Evolutionary conservation across 2,888 invertebrate genomes (phyloP).

Genomic region (Ophion costatus): DNA sequence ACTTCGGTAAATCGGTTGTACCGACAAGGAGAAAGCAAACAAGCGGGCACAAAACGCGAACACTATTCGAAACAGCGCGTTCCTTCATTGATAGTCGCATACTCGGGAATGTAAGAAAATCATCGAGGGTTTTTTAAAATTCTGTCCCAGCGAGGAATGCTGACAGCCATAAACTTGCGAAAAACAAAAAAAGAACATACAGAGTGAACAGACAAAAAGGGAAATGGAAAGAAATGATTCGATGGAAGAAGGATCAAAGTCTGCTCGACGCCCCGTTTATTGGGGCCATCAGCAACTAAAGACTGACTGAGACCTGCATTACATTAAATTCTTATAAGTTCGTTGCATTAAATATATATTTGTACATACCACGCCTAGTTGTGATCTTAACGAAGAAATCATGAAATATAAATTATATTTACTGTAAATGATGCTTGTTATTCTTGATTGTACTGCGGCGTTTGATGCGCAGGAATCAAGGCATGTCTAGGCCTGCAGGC

Average conservation of each 20-base stretch:
- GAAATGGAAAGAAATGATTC: slow-evolving; percentile 37
- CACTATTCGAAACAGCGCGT: not conserved
- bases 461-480: not conserved
- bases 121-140: not conserved
- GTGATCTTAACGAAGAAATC: slow-evolving; percentile 78
- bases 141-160: slow-evolving; percentile 10
- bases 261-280: slow-evolving; percentile 73
- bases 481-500: not conserved
- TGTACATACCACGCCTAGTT: slow-evolving; percentile 81
- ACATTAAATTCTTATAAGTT: slow-evolving; percentile 80
- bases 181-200: slow-evolving; percentile 16
- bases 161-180: slow-evolving; percentile 35
- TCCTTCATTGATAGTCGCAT: slow-evolving; percentile 37
- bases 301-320: slow-evolving; percentile 83
- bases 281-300: slow-evolving; percentile 80
- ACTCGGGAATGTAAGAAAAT: slow-evolving; percentile 22
- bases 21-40: not conserved
- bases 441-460: slow-evolving; percentile 3
- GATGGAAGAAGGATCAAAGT: slow-evolving; percentile 72
- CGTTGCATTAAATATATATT: slow-evolving; percentile 76
- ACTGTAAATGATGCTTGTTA: slow-evolving; percentile 69
- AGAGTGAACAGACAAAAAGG: slow-evolving; percentile 1
- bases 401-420: slow-evolving; percentile 82
- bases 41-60: not conserved
- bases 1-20: not conserved